Conservation (phyloP, 1,140 invertebrate genomes). For the Drosophila arizonae region DNA sequence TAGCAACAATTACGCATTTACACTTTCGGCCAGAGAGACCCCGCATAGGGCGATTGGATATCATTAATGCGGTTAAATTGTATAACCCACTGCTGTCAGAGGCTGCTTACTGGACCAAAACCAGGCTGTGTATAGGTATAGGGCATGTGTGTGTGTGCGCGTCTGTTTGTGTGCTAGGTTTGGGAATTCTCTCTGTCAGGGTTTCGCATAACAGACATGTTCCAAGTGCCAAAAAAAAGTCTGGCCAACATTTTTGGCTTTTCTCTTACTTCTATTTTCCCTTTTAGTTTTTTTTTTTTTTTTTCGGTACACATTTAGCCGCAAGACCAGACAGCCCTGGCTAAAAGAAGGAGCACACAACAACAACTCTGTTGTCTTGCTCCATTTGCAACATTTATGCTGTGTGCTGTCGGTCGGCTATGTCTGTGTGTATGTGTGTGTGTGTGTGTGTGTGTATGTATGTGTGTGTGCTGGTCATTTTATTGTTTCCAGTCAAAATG, state of each 20-base stretch:
- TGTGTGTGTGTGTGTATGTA: constrained; percentile 17
- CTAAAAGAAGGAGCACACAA: constrained; percentile 17
- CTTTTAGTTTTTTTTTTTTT: constrained; percentile 12
- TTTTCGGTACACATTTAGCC: constrained; percentile 41
- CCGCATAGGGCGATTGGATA: constrained; percentile 29
- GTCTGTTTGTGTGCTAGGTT: constrained; percentile 7
- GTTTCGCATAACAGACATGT: constrained; percentile 35
- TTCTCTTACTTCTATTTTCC: constrained; percentile 38
- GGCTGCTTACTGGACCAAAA: constrained; percentile 18
- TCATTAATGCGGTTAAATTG: constrained; percentile 69
- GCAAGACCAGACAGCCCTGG: constrained; percentile 8
- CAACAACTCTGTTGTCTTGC: constrained; percentile 68
- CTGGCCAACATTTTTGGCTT: constrained; percentile 35
- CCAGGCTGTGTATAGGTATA: background rate
- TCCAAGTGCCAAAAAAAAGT: constrained; percentile 66
- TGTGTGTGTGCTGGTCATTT: constrained; percentile 59
- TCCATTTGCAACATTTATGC: constrained; percentile 76
- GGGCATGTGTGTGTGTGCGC: constrained; percentile 7
- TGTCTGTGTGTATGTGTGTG: constrained; percentile 12
- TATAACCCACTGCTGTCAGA: constrained; percentile 45
- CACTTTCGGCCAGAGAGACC: constrained; percentile 16
- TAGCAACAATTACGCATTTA: constrained; percentile 63
- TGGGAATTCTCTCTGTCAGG: constrained; percentile 2
- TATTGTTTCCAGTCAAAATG: constrained; percentile 76
- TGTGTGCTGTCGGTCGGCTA: constrained; percentile 18